Conservation (phyloP, 2,888 invertebrate species). For the Deladenus siricidicola region DNA sequence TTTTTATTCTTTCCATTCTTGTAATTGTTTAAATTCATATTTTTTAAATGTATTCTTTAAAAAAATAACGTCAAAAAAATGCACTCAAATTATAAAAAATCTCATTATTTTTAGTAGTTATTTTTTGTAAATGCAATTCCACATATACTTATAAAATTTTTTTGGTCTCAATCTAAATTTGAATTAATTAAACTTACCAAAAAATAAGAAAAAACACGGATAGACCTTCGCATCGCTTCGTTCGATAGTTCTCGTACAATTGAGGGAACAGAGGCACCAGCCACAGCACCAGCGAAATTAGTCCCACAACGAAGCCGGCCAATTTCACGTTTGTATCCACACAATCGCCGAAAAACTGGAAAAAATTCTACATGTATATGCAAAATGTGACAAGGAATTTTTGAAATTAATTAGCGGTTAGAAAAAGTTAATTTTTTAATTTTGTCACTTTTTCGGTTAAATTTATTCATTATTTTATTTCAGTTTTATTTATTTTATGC, state of each 20-base stretch:
- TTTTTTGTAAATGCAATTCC: neutral
- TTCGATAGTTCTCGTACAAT: slow-evolving; percentile 50
- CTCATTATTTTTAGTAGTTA: neutral
- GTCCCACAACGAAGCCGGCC: slow-evolving; percentile 29
- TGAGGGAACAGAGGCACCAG: slow-evolving; percentile 49
- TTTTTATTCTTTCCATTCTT: too few species aligned
- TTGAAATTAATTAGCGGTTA: too few species aligned
- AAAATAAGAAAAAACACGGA: slow-evolving; percentile 55
- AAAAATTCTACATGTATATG: too few species aligned
- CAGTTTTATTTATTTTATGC: too few species aligned
- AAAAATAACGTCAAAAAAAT: neutral
- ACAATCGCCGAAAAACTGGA: slow-evolving; percentile 35
- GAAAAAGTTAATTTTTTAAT: too few species aligned
- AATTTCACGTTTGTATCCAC: slow-evolving; percentile 33
- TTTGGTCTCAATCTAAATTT: too few species aligned
- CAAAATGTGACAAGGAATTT: too few species aligned
- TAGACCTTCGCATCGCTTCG: slow-evolving; percentile 54
- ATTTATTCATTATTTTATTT: too few species aligned
- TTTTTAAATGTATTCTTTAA: neutral
- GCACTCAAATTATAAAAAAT: neutral
- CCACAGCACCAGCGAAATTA: slow-evolving; percentile 34
- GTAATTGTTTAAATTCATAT: neutral
- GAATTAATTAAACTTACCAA: slow-evolving; percentile 52
- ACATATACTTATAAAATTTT: neutral
- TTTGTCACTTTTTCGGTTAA: too few species aligned